Base-by-base conservation (phyloP, 2,113 vertebrate genomes). In the Phalacrocorax pelagicus region DNA sequence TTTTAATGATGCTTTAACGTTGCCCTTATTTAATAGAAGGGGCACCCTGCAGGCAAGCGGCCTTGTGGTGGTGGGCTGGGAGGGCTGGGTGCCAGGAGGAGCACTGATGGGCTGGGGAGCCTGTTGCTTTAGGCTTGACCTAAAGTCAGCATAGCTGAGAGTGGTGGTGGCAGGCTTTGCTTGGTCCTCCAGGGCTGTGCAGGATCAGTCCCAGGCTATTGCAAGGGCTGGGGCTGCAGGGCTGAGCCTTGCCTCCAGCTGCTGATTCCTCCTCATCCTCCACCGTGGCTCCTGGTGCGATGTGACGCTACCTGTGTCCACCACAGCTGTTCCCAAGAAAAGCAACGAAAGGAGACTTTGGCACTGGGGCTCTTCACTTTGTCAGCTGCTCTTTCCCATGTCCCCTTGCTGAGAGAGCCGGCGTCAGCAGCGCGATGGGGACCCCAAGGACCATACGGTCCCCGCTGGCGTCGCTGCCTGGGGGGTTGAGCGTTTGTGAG, bases 1-100 rank as follows among this genome's bases (percentile, higher is more conserved):
- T 88, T 95, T 95, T 96, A 97, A 97, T 96, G 96, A 90, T 30
- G 96, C 94, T 40, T 78, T 95, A 97, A 96, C 51, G 0, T 42
- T 66, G 55, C 71, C 66, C 54, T 79, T 91, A 77, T 80, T 95
- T 90, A 82, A 94, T 70, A 58, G 84, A 19, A 34, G 89, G 91
- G 82, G 80, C 38, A 36, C n/a, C 46, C 85, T 52, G 95, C 74
- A 34, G 95, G 88, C 77, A 16, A 47, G 72, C 9, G 6, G 86
- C 55, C 20, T 0, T 5, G 79, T 40, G 54, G 61, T 55, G 79
- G 72, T 88, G 92, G 93, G 77, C 72, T 84, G 88, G 70, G 27
- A 38, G 69, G 66, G 52, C 79, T 66, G 90, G 73, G 84, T 24
- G 74, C 70, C 22, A 6, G 27, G 21, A n/a, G 86, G 38, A 59